phyloP scores from a whole-genome alignment of 2,888 invertebrate genomes.

The Buathra laborator region DNA sequence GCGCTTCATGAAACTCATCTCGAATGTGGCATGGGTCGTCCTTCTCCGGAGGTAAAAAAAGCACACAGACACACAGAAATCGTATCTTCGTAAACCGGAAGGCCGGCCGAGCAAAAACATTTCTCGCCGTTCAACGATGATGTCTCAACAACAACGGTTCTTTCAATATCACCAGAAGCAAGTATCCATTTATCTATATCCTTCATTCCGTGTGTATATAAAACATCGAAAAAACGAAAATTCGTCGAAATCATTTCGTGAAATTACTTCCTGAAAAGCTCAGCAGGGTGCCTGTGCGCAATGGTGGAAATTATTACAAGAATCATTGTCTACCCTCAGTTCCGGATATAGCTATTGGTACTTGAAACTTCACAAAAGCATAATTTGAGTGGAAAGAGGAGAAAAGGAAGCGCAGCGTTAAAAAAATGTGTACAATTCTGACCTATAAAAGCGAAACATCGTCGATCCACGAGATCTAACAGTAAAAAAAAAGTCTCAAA shows the following conservation, averaged over 20 bases:
- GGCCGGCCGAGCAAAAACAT: slow-evolving; percentile 39
- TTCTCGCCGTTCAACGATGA: slow-evolving; percentile 20
- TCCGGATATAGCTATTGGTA: neutral
- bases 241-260: neutral
- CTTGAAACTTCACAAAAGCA: slow-evolving; percentile 20
- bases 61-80: slow-evolving; percentile 18
- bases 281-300: slow-evolving; percentile 29
- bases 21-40: slow-evolving; percentile 38
- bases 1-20: slow-evolving; percentile 64
- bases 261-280: slow-evolving; percentile 34
- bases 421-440: slow-evolving; percentile 45
- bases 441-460: slow-evolving; percentile 45
- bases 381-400: slow-evolving; percentile 15
- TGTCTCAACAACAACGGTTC: slow-evolving; percentile 24
- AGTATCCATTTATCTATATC: slow-evolving; percentile 13
- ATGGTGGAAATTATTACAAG: neutral
- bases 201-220: neutral
- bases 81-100: slow-evolving; percentile 46
- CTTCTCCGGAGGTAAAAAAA: slow-evolving; percentile 37
- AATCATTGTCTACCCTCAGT: slow-evolving; percentile 4
- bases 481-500: slow-evolving; percentile 44
- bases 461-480: slow-evolving; percentile 34
- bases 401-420: slow-evolving; percentile 5
- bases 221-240: neutral
- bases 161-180: slow-evolving; percentile 12